Base-by-base conservation (phyloP, 2,888 invertebrate genomes). In the Leucophenga montana region DNA sequence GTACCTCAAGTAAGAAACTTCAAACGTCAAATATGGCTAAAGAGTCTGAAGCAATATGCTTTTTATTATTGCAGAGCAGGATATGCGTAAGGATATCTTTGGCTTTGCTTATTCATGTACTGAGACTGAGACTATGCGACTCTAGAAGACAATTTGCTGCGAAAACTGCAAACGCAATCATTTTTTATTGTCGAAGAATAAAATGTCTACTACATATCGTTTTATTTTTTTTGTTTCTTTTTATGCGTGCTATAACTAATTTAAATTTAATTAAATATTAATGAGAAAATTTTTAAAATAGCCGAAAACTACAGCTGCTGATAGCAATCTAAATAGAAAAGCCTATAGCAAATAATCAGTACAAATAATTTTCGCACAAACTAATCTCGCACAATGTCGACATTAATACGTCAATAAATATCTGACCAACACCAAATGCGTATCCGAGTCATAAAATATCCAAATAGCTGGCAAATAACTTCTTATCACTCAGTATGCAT, bases 401-500 rank as follows among this genome's bases (percentile, higher is more conserved):
- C 50, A 48, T 50, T 61, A 65, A 66, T 66, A 44, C 33, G 50
- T 66, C 59, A 57, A 69, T 66, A 66, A 69, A 69, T 62, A 70
- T 68, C 44, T 53, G n/a, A 14, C 27, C 50, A 50, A 6, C 1
- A 16, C 18, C 50, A 6, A 18, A 64, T 61, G n/a, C n/a, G 14
- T 46, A 50, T 50, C 44, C 75, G 73, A 76, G 76, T 80, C 81
- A 84, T 82, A 82, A 84, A 83, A 83, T 82, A 82, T 76, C 67
- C 75, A 84, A 79, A 79, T 78, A 80, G 77, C 79, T 77, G 78
- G 80, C 78, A 79, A 84, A 85, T 85, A 85, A 85, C 78, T 86
- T 86, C 78, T 84, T 84, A 85, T 85, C 85, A 85, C 83, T 84
- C 83, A 80, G 75, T 75, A 73, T 74, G 76, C 75, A 79, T 83